Percentiles rank a stretch among this genome's conserved stretches.
phyloP scores from a whole-genome alignment of 1,140 invertebrate species.

The Panagrolaimus sp. region DNA sequence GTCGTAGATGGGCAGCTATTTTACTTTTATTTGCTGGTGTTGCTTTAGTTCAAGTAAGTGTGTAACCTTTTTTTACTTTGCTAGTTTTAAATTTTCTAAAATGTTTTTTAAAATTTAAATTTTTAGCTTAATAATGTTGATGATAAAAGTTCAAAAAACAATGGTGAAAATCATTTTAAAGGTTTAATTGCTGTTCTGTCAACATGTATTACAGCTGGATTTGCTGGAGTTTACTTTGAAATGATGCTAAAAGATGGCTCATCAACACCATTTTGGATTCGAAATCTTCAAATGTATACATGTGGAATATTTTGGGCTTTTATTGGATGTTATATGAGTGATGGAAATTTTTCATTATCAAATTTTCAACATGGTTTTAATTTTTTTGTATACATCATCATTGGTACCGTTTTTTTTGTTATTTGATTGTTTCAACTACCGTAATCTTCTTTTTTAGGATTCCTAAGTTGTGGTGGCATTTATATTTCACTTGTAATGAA shows the following conservation, averaged over 20 bases:
- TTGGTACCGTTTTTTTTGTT: conserved; percentile 9
- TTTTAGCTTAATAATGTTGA: too few species aligned
- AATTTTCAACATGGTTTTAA: conserved; percentile 44
- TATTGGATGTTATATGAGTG: too few species aligned
- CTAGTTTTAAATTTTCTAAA: background rate
- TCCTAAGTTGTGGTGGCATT: conserved; percentile 52
- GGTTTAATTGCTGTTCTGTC: conserved; percentile 50
- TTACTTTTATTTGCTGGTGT: conserved; percentile 53
- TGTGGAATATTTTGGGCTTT: conserved; percentile 42
- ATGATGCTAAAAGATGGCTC: conserved; percentile 58
- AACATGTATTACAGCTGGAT: conserved; percentile 57
- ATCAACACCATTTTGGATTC: conserved; percentile 52
- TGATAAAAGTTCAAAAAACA: background rate
- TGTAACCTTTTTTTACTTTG: too few species aligned
- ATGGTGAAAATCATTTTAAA: conserved; percentile 42
- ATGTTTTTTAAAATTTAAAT: too few species aligned
- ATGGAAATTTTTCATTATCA: too few species aligned
- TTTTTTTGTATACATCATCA: conserved; percentile 42
- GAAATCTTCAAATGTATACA: conserved; percentile 53
- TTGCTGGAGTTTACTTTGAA: conserved; percentile 58
- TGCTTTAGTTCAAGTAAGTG: conserved; percentile 48
- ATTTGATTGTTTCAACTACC: too few species aligned
- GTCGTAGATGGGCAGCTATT: conserved; percentile 49
- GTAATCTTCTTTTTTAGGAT: conserved; percentile 20
- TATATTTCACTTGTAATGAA: conserved; percentile 58